Conservation (phyloP, 2,888 invertebrate species). For the Homarus gammarus region DNA sequence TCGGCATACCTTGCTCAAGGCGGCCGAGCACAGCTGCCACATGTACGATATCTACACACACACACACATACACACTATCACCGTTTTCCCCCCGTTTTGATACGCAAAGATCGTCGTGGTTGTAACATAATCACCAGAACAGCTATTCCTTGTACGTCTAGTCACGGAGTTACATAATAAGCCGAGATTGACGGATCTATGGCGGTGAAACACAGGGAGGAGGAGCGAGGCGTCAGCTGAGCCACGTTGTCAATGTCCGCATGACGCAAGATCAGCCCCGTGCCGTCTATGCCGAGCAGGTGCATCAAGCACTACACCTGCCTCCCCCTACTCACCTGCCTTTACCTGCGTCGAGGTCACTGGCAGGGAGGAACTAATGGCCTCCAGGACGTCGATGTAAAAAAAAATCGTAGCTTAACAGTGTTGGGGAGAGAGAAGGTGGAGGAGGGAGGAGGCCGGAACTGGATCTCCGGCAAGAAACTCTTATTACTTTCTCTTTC, state of each 20-base stretch:
- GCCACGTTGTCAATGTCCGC: not conserved
- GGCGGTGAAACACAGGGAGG: no score
- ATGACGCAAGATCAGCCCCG: not conserved
- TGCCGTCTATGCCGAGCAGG: not conserved
- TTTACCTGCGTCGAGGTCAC: no score
- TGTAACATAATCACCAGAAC: no score
- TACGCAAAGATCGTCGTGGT: no score
- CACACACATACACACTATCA: not conserved
- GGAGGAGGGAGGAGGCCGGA: conserved; percentile 6
- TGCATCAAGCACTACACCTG: not conserved
- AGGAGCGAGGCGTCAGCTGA: no score
- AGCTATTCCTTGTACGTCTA: no score
- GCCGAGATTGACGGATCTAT: no score
- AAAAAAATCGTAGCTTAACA: not conserved
- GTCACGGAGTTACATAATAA: no score
- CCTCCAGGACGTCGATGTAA: no score
- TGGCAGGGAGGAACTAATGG: no score
- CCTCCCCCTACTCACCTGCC: not conserved
- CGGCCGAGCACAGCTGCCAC: not conserved
- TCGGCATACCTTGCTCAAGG: conserved; percentile 43
- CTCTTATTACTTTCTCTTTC: conserved; percentile 29
- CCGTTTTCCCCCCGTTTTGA: no score
- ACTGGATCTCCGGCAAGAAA: not conserved
- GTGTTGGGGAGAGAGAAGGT: not conserved
- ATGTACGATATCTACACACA: conserved; percentile 1